phyloP scores from a whole-genome alignment of 2,888 invertebrate species.

The Xestia sexstrigata region DNA sequence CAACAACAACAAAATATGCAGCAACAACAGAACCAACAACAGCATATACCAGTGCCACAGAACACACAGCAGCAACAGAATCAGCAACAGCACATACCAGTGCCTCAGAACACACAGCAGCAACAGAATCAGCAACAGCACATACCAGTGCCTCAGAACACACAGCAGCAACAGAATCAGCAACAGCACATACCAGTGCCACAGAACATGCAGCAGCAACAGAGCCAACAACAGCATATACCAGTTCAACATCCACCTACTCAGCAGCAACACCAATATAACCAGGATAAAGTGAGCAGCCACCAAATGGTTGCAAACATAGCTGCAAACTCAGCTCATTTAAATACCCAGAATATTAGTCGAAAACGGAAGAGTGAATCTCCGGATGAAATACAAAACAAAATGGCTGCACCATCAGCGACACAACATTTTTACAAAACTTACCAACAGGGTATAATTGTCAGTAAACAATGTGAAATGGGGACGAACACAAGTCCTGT shows the following conservation, averaged over 20 bases:
- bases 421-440: conserved; percentile 60
- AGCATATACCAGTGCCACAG: neutral
- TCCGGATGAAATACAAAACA: conserved; percentile 80
- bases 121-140: neutral
- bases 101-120: neutral
- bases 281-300: conserved; percentile 45
- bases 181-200: neutral
- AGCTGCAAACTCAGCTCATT: conserved; percentile 44
- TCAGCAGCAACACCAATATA: conserved; percentile 45
- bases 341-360: conserved; percentile 63
- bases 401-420: conserved; percentile 64
- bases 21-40: neutral
- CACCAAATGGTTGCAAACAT: conserved; percentile 46
- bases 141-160: neutral
- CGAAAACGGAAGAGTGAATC: conserved; percentile 85
- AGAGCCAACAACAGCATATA: conserved; percentile 48
- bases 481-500: conserved; percentile 74
- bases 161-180: neutral
- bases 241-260: conserved; percentile 52
- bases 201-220: conserved; percentile 23
- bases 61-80: neutral
- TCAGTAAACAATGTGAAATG: conserved; percentile 70
- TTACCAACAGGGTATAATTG: conserved; percentile 60
- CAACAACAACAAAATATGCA: neutral
- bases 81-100: neutral